Percentiles rank a stretch among this genome's conserved stretches.
Evolutionary conservation across 1,140 invertebrate genomes (phyloP).

Genomic region (Bacillus rossius): DNA sequence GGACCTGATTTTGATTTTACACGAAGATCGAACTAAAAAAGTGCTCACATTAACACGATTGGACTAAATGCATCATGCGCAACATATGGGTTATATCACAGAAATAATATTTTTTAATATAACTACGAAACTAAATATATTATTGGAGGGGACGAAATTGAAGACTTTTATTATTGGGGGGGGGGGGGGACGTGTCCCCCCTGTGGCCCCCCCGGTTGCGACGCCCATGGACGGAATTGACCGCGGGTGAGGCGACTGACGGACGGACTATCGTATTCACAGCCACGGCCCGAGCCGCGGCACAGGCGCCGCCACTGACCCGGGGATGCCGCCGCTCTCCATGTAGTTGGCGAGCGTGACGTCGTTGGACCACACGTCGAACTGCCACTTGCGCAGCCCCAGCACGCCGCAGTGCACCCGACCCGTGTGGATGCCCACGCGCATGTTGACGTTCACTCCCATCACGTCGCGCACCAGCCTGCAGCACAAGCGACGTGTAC

Average conservation of each 20-base stretch:
- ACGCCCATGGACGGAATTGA: no score
- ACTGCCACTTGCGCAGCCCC: constrained; percentile 87
- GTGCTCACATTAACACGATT: no score
- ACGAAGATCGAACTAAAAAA: no score
- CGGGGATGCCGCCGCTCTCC: constrained; percentile 91
- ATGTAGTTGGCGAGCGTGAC: constrained; percentile 94
- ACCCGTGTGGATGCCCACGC: constrained; percentile 92
- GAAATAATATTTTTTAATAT: no score
- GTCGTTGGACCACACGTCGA: constrained; percentile 95
- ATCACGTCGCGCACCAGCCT: constrained; percentile 84
- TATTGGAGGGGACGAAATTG: no score
- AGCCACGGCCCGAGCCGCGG: constrained; percentile 33
- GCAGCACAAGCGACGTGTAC: constrained; percentile 25
- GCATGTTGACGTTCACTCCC: constrained; percentile 90
- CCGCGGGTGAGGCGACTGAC: constrained; percentile 7
- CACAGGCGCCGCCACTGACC: constrained; percentile 40
- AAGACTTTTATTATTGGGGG: no score
- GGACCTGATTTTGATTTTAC: no score
- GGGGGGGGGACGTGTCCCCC: no score
- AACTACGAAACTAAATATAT: no score
- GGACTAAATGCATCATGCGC: no score
- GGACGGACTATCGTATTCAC: neutral
- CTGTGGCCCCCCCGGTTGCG: no score
- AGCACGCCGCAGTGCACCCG: constrained; percentile 90
- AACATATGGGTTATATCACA: no score